Evolutionary conservation across 2,113 vertebrate genomes (phyloP).

Genomic region (Hippopotamus amphibius): DNA sequence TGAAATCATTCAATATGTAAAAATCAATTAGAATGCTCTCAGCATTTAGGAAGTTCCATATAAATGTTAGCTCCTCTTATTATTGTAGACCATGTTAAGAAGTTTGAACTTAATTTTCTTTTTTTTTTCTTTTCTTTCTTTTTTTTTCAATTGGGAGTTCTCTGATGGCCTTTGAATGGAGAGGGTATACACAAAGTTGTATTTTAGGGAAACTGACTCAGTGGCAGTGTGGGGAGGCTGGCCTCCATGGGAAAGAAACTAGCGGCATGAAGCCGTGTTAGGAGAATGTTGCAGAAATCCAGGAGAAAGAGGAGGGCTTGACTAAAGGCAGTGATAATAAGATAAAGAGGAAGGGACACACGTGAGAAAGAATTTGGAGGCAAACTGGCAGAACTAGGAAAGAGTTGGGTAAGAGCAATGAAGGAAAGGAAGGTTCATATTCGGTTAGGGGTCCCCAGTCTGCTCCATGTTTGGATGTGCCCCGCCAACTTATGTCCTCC

Average conservation of each 20-base stretch:
- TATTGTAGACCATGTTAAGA: constrained; percentile 5
- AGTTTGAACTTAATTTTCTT: neutral
- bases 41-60: neutral
- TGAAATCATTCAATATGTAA: constrained; percentile 43
- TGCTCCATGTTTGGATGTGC: neutral
- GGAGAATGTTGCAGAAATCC: neutral
- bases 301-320: neutral
- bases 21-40: constrained; percentile 14
- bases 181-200: neutral
- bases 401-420: neutral
- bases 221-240: neutral
- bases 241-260: neutral
- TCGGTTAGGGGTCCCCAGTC: neutral
- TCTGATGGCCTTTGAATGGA: constrained; percentile 10
- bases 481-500: neutral
- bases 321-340: constrained; percentile 16
- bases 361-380: neutral
- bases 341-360: constrained; percentile 6
- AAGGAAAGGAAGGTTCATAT: neutral
- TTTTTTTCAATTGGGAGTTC: neutral
- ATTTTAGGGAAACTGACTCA: constrained; percentile 19
- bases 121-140: neutral
- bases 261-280: neutral
- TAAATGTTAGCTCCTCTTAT: constrained; percentile 1
- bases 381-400: constrained; percentile 20